These are phyloP conservation scores for Chloroceryle inda DNA, from an alignment of 2,797 vertebrate genomes.

Conservation along the genomic window DNA sequence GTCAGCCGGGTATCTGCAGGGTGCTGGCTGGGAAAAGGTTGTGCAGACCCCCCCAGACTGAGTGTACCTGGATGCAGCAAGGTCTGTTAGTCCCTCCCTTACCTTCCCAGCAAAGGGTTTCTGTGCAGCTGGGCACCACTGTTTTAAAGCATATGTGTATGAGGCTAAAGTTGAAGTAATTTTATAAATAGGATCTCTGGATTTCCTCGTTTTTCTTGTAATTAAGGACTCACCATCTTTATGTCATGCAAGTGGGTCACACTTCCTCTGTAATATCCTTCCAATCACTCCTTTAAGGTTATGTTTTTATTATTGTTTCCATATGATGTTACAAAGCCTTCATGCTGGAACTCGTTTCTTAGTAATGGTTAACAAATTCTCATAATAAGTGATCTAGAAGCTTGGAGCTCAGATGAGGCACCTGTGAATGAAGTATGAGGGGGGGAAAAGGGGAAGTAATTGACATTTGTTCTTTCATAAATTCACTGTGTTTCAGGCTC, in stretches of 20 bases:
- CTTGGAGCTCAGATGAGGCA: background rate
- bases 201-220: background rate
- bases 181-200: background rate
- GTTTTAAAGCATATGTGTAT: background rate
- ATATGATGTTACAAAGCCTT: background rate
- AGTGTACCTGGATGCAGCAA: background rate
- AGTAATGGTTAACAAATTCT: background rate
- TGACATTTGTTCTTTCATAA: background rate
- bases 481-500: background rate
- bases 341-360: background rate
- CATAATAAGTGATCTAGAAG: background rate
- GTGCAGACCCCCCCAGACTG: background rate
- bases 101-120: background rate
- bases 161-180: background rate
- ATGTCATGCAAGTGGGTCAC: background rate
- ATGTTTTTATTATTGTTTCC: background rate
- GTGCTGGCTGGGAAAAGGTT: background rate
- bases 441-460: background rate
- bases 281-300: background rate
- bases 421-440: background rate
- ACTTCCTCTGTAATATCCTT: background rate
- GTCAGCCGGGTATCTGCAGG: rapidly evolving
- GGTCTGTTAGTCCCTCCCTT: background rate
- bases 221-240: background rate
- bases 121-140: background rate